Evolutionary conservation across 1,140 invertebrate genomes (phyloP).

Genomic region (Delia radicum): DNA sequence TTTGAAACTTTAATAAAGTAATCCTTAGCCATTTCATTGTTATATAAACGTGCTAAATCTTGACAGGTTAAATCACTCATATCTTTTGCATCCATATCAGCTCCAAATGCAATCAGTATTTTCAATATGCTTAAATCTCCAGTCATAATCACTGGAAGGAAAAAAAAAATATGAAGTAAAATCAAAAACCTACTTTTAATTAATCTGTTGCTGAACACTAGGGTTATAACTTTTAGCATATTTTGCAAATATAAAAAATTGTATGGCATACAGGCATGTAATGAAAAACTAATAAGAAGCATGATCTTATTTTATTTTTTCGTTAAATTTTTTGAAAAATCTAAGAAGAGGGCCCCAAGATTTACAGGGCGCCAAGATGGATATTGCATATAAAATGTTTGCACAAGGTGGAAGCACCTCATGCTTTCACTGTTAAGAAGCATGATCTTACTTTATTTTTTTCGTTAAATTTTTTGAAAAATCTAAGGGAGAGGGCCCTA

Average conservation of each 20-base stretch:
- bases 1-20: constrained; percentile 41
- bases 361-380: too few relatives aligned
- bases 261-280: too few relatives aligned
- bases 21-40: constrained; percentile 35
- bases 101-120: constrained; percentile 43
- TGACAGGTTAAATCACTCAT: constrained; percentile 38
- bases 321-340: constrained; percentile 5
- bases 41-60: constrained; percentile 46
- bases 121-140: constrained; percentile 45
- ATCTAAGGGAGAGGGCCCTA: too few relatives aligned
- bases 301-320: background rate
- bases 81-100: constrained; percentile 39
- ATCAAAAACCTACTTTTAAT: background rate
- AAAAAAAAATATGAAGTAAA: background rate
- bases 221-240: too few relatives aligned
- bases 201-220: background rate
- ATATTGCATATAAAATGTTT: too few relatives aligned
- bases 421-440: too few relatives aligned
- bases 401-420: too few relatives aligned
- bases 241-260: too few relatives aligned
- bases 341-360: too few relatives aligned
- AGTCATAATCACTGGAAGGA: constrained; percentile 43
- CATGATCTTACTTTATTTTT: too few relatives aligned
- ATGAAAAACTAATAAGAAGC: too few relatives aligned
- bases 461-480: too few relatives aligned